Conservation (phyloP, 2,113 vertebrate species). For the Tor tambroides region DNA sequence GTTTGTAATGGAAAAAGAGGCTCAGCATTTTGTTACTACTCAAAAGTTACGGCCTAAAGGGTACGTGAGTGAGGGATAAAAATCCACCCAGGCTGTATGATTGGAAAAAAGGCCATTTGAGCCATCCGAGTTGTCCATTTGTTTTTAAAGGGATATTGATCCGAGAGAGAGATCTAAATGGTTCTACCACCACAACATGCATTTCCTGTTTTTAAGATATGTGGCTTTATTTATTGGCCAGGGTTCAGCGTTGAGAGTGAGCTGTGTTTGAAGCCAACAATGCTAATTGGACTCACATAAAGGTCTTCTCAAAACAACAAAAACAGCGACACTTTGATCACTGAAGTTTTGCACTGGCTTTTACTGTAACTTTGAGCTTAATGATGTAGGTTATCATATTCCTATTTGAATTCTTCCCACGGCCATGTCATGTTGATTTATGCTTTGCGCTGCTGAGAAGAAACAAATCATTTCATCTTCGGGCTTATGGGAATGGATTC, state of each 20-base stretch:
- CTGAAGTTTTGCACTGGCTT: not conserved
- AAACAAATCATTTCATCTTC: conserved; percentile 18
- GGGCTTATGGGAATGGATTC: conserved; percentile 10
- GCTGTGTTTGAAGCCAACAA: conserved; percentile 56
- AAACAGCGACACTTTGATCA: not conserved
- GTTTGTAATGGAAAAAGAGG: conserved; percentile 33
- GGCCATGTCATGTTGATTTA: conserved; percentile 1
- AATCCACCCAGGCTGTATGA: conserved; percentile 75
- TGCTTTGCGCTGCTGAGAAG: not conserved
- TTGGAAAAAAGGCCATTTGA: conserved; percentile 78
- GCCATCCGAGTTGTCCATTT: conserved; percentile 74
- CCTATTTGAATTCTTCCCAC: conserved; percentile 15
- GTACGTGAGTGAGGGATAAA: conserved; percentile 64
- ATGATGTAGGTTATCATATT: conserved; percentile 34
- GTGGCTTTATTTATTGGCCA: conserved; percentile 73
- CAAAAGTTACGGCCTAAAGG: conserved; percentile 60
- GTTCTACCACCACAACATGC: conserved; percentile 68
- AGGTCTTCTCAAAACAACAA: conserved; percentile 6
- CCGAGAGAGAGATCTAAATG: conserved; percentile 80
- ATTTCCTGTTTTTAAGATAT: conserved; percentile 76
- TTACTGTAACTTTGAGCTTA: not conserved
- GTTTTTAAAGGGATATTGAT: conserved; percentile 77
- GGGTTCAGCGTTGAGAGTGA: conserved; percentile 64
- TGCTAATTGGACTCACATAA: conserved; percentile 19
- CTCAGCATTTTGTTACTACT: conserved; percentile 59